Percentiles rank a stretch among this genome's conserved stretches.
These are phyloP conservation scores for Cremastinae sp. DNA, from an alignment of 2,888 invertebrate species.

Conservation along the genomic window DNA sequence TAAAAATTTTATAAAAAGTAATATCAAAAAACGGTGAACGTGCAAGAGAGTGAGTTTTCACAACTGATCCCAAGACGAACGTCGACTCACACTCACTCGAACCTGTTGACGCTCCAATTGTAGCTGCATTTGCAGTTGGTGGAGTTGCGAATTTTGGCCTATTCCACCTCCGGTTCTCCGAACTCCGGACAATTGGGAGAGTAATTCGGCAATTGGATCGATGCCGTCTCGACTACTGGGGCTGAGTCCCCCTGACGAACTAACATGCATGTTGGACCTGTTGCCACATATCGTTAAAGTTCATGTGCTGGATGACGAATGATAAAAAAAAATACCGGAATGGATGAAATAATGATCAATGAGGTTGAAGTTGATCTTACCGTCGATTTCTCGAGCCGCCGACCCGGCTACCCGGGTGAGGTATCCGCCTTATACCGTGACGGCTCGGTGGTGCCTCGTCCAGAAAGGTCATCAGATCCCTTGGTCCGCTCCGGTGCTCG, in stretches of 20 bases:
- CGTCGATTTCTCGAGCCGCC: constrained; percentile 89
- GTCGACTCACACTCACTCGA: constrained; percentile 82
- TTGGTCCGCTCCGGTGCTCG: constrained; percentile 93
- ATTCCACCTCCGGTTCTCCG: constrained; percentile 85
- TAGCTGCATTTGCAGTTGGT: constrained; percentile 97
- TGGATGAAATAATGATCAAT: not conserved
- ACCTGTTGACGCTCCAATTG: constrained; percentile 95
- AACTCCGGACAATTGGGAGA: constrained; percentile 97
- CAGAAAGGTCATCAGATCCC: constrained; percentile 95
- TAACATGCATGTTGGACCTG: constrained; percentile 95
- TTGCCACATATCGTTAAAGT: constrained; percentile 64
- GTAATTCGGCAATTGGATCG: constrained; percentile 97
- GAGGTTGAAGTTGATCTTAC: constrained; percentile 64
- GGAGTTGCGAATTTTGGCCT: constrained; percentile 87
- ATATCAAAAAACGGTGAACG: too few relatives aligned
- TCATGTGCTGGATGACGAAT: not conserved
- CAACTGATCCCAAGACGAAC: too few relatives aligned
- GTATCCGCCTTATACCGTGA: constrained; percentile 89
- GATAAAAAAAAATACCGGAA: not conserved
- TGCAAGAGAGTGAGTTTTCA: too few relatives aligned
- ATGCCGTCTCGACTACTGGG: constrained; percentile 96
- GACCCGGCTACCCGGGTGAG: constrained; percentile 88
- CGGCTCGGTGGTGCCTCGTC: constrained; percentile 93
- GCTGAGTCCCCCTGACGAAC: constrained; percentile 92
- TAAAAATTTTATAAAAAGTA: too few relatives aligned